Evolutionary conservation across 2,888 invertebrate species (phyloP), one percentile per base, ranked within the genome.

Genomic region (Apocheima hispidaria): DNA sequence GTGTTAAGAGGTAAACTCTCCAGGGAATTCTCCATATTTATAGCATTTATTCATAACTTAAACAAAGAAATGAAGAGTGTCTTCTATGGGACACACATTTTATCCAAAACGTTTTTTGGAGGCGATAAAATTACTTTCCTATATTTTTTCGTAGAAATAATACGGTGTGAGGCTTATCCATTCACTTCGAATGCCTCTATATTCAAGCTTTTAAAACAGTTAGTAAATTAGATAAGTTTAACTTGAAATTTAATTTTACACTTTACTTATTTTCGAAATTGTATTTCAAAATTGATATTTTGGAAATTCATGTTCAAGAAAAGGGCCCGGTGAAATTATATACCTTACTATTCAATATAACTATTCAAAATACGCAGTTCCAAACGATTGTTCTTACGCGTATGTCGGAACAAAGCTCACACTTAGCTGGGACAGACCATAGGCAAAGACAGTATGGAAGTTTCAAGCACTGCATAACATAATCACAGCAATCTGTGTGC

Each of bases 391-490:
- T 66, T 68, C 57, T 26, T 49, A 53, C 59, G 55, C 60, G 40
- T 51, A 50, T 43, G 43, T 21, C 46, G 73, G 69, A 80, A 81
- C 81, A 83, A 81, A 69, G 71, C 73, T 69, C 70, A 71, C 33
- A 55, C 50, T 54, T 54, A 35, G 50, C 21, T 40, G 10, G 20
- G 41, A 23, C 14, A 18, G 26, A n/a, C 49, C n/a, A 18, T 43
- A 18, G 6, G 26, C 14, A 20, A 6, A 50, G 35, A 35, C 43
- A 57, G 50, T 36, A 23, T 30, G 48, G 5, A 48, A 49, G 14
- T 4, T 40, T 16, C 33, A 21, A 4, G n/a, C n/a, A 41, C n/a
- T n/a, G n/a, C n/a, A n/a, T n/a, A n/a, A n/a, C n/a, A n/a, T n/a
- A n/a, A n/a, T n/a, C n/a, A n/a, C n/a, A n/a, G n/a, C n/a, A n/a